Evolutionary conservation across 2,113 vertebrate species (phyloP).

Genomic region (Plecturocebus donacophilus): DNA sequence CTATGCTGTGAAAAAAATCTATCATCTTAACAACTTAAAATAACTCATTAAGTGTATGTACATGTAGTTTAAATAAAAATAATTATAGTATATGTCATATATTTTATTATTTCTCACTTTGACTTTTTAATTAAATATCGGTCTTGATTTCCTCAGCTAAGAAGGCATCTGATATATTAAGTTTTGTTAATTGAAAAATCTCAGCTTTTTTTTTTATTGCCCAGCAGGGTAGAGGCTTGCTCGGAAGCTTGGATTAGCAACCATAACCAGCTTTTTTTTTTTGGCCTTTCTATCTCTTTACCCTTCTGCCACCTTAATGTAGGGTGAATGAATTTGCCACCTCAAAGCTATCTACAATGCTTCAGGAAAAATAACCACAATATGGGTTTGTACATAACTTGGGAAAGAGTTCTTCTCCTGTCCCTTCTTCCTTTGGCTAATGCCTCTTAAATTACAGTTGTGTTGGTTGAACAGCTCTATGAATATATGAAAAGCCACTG

Average conservation of each 20-base stretch:
- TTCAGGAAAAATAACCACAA: background rate
- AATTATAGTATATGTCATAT: background rate
- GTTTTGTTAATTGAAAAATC: background rate
- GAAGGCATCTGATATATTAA: background rate
- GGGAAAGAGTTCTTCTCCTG: background rate
- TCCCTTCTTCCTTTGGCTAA: background rate
- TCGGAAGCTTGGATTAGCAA: background rate
- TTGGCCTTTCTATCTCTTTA: background rate
- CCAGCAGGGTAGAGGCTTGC: background rate
- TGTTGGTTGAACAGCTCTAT: background rate
- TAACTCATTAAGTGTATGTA: background rate
- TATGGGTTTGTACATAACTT: background rate
- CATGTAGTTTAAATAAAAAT: background rate
- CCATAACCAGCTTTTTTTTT: background rate
- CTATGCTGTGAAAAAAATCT: background rate
- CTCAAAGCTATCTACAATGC: background rate
- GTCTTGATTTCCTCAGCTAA: background rate
- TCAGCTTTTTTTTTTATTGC: background rate
- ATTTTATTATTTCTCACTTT: background rate
- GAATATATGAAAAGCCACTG: background rate
- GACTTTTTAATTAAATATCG: slow-evolving; percentile 10
- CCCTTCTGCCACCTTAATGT: background rate
- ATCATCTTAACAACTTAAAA: background rate
- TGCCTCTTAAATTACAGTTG: background rate
- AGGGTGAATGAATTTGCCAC: background rate